Evolutionary conservation across 2,888 invertebrate species (phyloP).

Genomic region (Sipunculus nudus): DNA sequence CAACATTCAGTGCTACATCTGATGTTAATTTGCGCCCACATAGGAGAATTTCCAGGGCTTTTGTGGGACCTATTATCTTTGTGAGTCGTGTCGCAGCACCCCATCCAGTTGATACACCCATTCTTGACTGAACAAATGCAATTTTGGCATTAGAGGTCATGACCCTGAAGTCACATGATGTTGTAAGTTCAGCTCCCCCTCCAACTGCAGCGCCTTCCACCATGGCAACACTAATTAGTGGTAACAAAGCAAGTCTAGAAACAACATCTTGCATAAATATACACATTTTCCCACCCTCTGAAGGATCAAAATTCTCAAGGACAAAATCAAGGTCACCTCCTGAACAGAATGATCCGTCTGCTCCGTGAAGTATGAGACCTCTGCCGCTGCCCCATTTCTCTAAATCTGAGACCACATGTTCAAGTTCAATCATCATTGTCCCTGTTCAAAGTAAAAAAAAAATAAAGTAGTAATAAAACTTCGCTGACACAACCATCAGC

Average conservation of each 20-base stretch:
- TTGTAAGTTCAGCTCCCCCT: slow-evolving; percentile 70
- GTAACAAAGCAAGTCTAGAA: slow-evolving; percentile 65
- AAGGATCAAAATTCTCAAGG: slow-evolving; percentile 49
- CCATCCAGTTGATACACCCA: slow-evolving; percentile 70
- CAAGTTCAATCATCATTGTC: slow-evolving; percentile 70
- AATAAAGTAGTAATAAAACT: not conserved
- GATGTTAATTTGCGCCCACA: slow-evolving; percentile 56
- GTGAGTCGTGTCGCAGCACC: slow-evolving; percentile 68
- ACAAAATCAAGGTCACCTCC: slow-evolving; percentile 68
- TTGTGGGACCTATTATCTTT: slow-evolving; percentile 64
- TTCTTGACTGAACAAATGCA: slow-evolving; percentile 68
- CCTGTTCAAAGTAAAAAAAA: slow-evolving; percentile 65
- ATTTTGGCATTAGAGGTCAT: slow-evolving; percentile 64
- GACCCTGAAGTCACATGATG: slow-evolving; percentile 69
- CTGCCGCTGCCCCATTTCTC: slow-evolving; percentile 68
- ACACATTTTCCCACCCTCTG: slow-evolving; percentile 66
- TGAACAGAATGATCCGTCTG: slow-evolving; percentile 69
- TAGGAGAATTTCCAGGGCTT: slow-evolving; percentile 66
- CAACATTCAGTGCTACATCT: slow-evolving; percentile 62
- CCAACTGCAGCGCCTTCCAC: slow-evolving; percentile 70
- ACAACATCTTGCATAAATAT: slow-evolving; percentile 68
- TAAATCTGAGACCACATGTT: slow-evolving; percentile 64
- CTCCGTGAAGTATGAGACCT: slow-evolving; percentile 68
- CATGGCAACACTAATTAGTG: slow-evolving; percentile 69
- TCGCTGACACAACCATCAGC: no score